Evolutionary conservation across 1,140 invertebrate species (phyloP).

Genomic region (Melanaphis sacchari): DNA sequence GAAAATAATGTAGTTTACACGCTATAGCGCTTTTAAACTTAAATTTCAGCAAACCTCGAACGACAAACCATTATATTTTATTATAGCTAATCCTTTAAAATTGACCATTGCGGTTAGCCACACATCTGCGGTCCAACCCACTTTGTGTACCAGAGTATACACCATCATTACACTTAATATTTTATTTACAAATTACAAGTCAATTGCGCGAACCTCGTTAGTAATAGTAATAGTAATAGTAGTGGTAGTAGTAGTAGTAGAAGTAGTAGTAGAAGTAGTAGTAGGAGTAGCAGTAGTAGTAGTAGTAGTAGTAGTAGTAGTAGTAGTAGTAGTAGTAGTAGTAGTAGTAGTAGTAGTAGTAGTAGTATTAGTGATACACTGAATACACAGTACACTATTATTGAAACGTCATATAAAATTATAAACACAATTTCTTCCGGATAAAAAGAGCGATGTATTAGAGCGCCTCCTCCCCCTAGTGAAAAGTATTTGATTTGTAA

Average conservation of each 20-base stretch:
- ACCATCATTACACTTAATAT: slow-evolving; percentile 13
- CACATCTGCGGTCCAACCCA: not conserved
- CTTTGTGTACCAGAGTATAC: not conserved
- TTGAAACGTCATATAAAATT: not conserved
- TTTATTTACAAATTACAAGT: slow-evolving; percentile 26
- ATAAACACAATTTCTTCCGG: not conserved
- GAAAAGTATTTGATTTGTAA: not conserved
- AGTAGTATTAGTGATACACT: not conserved
- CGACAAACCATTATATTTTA: slow-evolving; percentile 7
- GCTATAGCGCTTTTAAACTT: not conserved
- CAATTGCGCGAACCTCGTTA: slow-evolving; percentile 8
- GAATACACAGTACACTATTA: no score
- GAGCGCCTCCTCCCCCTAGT: no score
- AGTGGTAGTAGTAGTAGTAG: no score
- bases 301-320: not conserved
- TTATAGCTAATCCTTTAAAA: slow-evolving; percentile 18
- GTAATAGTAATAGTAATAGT: not conserved
- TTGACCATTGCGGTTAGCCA: not conserved
- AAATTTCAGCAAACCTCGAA: not conserved
- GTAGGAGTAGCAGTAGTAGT: not conserved
- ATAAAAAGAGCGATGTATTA: not conserved
- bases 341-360: no score
- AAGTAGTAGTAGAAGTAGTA: not conserved
- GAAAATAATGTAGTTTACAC: not conserved
- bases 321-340: not conserved